Conservation (phyloP, 2,888 invertebrate genomes). For the Synanthedon vespiformis region DNA sequence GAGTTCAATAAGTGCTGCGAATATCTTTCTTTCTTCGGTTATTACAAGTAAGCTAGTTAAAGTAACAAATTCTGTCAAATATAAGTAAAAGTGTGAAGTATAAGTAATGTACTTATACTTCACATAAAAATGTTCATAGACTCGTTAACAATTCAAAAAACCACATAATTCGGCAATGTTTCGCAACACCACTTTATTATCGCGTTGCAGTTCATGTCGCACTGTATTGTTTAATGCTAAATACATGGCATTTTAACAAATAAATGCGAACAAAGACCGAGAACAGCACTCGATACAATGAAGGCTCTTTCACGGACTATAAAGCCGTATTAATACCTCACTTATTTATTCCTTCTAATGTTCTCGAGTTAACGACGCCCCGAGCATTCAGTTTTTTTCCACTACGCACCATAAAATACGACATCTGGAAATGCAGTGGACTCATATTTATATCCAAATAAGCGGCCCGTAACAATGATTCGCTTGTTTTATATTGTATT, state of each 20-base stretch:
- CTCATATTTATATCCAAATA: conserved; percentile 41
- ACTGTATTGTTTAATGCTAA: conserved; percentile 28
- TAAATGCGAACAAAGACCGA: conserved; percentile 35
- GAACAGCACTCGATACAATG: conserved; percentile 43
- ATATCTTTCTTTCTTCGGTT: too few relatives aligned
- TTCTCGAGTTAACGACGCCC: conserved; percentile 65
- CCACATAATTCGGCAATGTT: too few relatives aligned
- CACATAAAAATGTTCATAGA: too few relatives aligned
- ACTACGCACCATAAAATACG: conserved; percentile 59
- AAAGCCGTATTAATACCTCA: conserved; percentile 61
- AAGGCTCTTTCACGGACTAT: conserved; percentile 63
- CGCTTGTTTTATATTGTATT: conserved; percentile 20
- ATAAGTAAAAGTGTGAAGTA: too few relatives aligned
- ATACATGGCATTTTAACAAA: conserved; percentile 21
- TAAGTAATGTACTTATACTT: too few relatives aligned
- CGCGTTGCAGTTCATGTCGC: too few relatives aligned
- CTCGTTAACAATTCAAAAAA: too few relatives aligned
- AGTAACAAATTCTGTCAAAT: too few relatives aligned
- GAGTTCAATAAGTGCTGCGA: too few relatives aligned
- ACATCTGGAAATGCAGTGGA: conserved; percentile 47
- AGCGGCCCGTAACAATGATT: conserved; percentile 35
- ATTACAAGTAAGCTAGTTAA: too few relatives aligned
- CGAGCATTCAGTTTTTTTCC: conserved; percentile 52
- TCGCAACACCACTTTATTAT: too few relatives aligned
- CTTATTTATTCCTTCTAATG: conserved; percentile 66